phyloP scores from a whole-genome alignment of 2,797 vertebrate species.

The Pseudomugil tenellus region DNA sequence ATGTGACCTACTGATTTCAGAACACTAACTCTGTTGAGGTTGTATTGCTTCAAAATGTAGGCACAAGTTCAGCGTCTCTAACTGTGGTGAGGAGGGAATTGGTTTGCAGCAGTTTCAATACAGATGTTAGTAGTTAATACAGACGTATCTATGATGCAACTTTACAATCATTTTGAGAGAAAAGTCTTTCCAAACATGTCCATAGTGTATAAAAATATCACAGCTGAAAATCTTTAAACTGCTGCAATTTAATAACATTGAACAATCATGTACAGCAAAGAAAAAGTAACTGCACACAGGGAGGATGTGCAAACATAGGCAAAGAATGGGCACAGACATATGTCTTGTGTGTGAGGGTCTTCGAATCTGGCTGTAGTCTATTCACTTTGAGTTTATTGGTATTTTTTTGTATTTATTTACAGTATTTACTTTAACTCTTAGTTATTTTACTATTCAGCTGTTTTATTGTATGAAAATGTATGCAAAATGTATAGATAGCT shows the following conservation, averaged over 20 bases:
- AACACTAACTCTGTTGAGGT: neutral
- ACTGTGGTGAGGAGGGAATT: neutral
- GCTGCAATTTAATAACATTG: neutral
- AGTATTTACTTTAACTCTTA: neutral
- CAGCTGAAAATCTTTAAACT: no score
- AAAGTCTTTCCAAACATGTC: no score
- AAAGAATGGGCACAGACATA: neutral
- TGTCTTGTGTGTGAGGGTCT: neutral
- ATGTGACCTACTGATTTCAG: constrained; percentile 10
- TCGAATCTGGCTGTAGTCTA: neutral
- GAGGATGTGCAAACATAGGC: neutral
- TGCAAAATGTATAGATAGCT: no score
- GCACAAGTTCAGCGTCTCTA: neutral
- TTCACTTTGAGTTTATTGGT: neutral
- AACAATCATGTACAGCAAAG: neutral
- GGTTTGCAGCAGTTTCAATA: neutral
- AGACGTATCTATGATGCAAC: neutral
- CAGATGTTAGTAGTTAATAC: neutral
- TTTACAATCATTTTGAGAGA: no score
- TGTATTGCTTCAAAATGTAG: neutral
- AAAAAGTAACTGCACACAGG: neutral
- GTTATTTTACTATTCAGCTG: neutral
- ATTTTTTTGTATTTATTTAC: neutral
- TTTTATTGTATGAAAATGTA: neutral
- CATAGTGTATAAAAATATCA: neutral